Base-by-base conservation (phyloP, 92 coral and sea anemone species). In the Pocillopora grandis region DNA sequence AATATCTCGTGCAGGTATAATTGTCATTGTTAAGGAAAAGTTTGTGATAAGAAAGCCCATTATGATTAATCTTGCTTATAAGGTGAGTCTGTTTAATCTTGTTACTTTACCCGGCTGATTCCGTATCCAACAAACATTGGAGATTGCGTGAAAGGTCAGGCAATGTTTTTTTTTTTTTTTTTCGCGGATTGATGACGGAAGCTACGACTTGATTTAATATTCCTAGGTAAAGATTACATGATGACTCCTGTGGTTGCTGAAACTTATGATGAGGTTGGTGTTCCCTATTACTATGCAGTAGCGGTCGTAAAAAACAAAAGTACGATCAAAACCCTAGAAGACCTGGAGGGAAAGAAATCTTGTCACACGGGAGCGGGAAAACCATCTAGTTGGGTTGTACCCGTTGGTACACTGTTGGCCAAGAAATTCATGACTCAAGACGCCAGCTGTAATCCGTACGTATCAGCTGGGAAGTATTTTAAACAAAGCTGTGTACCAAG, bases 361-460 rank as follows among this genome's bases (percentile, higher is more conserved):
- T 90, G 94, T 42, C 94, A 90, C 75, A 90, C 94, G 19, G 94
- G 91, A 17, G 89, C 88, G 13, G 87, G 80, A n/a, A 87, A 81
- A 71, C 87, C 84, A 37, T 72, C 82, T 16, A 91, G 94, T 13
- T 90, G 94, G 94, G 58, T 12, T 20, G 89, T 90, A 4, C 94
- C 93, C 2, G 61, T 90, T 17, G 94, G 94, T 48, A 73, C 69
- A 20, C 80, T 87, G 66, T 76, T 90, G 12, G 17, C 68, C 23
- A 33, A 42, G 20, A 16, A 58, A 6, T 1, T 63, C 21, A 90
- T 90, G 89, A 1, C n/a, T 3, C 71, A 73, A 5, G 80, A 81
- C 13, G 16, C 77, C 14, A 79, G 73, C n/a, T 88, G 88, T 79
- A 75, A 72, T 80, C 59, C 89, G 20, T 80, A 80, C 62, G 12